A percentile compares a stretch with the other conserved stretches of the same genome.
Conservation (phyloP, 2,113 vertebrate species). For the Amazona vittata region DNA sequence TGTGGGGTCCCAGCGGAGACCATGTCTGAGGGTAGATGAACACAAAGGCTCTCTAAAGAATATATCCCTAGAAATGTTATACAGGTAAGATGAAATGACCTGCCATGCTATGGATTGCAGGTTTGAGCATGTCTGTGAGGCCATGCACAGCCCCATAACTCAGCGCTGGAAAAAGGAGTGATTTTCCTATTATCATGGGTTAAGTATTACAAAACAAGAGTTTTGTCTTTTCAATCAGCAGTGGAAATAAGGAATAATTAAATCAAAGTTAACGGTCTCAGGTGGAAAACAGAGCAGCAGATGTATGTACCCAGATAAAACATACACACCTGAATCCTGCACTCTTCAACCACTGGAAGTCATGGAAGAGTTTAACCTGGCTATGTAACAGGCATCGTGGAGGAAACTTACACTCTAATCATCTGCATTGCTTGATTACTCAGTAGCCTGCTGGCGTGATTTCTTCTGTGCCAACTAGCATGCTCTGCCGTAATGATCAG, state of each 20-base stretch:
- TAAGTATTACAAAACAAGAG: neutral
- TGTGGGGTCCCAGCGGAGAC: neutral
- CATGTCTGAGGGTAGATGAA: neutral
- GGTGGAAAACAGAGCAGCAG: neutral
- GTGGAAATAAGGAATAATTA: neutral
- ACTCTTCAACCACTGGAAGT: neutral
- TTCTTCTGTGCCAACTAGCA: neutral
- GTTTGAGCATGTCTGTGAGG: neutral
- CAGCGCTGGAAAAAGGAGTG: neutral
- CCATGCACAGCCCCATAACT: neutral
- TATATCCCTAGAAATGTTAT: neutral
- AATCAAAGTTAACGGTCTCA: neutral
- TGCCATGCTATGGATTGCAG: neutral
- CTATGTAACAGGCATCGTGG: rapidly evolving
- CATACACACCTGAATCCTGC: rapidly evolving
- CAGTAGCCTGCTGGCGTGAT: neutral
- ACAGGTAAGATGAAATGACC: neutral
- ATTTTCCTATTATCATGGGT: neutral
- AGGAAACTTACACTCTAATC: neutral
- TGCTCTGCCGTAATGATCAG: neutral
- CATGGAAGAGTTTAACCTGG: neutral
- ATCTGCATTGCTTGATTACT: neutral
- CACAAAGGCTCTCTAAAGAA: neutral
- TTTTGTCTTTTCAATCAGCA: neutral
- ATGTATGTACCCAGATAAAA: neutral